Evolutionary conservation across 2,113 vertebrate genomes (phyloP), one percentile per base, ranked within the genome.

Genomic region (Saguinus imperator): DNA sequence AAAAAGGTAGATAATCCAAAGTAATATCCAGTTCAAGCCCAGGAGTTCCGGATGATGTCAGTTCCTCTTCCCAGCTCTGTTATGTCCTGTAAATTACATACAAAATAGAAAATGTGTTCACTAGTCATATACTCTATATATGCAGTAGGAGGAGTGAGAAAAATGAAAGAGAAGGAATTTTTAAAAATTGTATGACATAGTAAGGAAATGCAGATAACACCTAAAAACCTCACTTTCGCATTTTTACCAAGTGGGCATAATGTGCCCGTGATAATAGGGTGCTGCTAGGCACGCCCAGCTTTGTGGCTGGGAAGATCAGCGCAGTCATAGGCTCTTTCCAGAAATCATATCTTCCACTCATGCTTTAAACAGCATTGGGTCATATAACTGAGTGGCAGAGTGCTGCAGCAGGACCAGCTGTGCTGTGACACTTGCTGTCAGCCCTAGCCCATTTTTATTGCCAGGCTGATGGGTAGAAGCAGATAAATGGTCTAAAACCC

Each of bases 71-170:
- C 72, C 55, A 76, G 95, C 8, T 79, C 45, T 80, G 23, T 90
- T 80, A 68, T 72, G 50, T 21, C 88, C 57, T 8, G 2, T 85
- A 91, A 97, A 91, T 95, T 94, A 85, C 6, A 91, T 90, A 77
- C 73, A 93, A 70, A 90, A 70, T 75, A 88, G 85, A 75, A 94
- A 91, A 93, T 70, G 73, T 91, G 43, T 94, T 27, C 85, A 45
- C 82, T 91, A 96, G 61, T 96, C 75, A 76, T 93, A 87, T 83
- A 55, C 7, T 96, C 17, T 27, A 12, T 87, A 48, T 57, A 37
- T 86, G 20, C 29, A 95, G 68, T 68, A 90, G 80, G 58, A 76
- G 68, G 58, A 52, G 37, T 79, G 29, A 48, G 70, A 40, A 55
- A 73, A 86, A 94, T 76, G 48, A 91, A 91, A 96, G 43, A 82